A percentile compares a stretch with the other conserved stretches of the same genome.
Conservation (phyloP, 2,888 invertebrate genomes). For the Synergus gifuensis region DNA sequence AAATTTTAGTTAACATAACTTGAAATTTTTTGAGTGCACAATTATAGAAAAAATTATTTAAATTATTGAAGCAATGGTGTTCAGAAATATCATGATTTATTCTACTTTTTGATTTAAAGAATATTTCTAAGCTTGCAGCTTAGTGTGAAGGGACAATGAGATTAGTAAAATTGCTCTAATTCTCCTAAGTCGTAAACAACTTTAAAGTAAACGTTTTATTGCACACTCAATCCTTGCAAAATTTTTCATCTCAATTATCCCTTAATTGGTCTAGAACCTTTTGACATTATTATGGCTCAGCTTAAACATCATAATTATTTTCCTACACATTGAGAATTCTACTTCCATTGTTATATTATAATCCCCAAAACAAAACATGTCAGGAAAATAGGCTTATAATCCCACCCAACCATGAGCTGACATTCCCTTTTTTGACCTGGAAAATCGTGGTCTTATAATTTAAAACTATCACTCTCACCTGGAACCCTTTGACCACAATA, state of each 20-base stretch:
- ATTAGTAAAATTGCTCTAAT: background rate
- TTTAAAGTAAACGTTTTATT: background rate
- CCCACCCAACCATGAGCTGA: background rate
- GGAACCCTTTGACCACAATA: background rate
- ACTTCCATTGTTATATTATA: background rate
- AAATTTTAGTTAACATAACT: too few relatives aligned
- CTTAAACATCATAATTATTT: background rate
- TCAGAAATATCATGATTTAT: too few relatives aligned
- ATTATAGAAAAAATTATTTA: too few relatives aligned
- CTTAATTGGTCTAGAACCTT: background rate
- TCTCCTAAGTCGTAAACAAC: background rate
- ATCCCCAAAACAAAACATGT: background rate
- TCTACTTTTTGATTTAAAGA: too few relatives aligned
- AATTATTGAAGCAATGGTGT: too few relatives aligned
- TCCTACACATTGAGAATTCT: background rate
- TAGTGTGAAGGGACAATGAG: background rate
- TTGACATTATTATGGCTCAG: background rate
- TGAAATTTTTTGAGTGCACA: too few relatives aligned
- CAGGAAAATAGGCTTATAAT: background rate
- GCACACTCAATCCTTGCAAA: background rate
- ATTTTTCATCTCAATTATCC: background rate
- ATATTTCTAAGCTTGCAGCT: background rate
- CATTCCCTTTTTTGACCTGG: background rate
- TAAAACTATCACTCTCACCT: background rate
- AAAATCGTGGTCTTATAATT: background rate